Evolutionary conservation across 2,888 invertebrate genomes (phyloP).

Genomic region (Melieria omissa): DNA sequence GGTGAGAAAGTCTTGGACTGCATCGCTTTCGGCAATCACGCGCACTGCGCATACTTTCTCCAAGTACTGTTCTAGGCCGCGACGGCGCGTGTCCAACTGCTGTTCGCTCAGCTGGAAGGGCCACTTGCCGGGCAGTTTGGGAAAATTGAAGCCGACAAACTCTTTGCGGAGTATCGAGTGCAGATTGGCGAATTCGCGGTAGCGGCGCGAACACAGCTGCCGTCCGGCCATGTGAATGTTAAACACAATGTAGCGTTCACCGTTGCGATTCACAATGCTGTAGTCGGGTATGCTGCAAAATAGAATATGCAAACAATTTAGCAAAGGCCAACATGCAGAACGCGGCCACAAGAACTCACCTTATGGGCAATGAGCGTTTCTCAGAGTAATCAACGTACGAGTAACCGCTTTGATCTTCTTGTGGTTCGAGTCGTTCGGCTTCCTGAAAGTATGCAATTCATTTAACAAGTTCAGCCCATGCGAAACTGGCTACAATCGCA

Average conservation of each 20-base stretch:
- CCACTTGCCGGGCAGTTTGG: constrained; percentile 98
- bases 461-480: background rate
- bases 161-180: constrained; percentile 91
- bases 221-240: constrained; percentile 99
- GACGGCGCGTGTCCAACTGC: constrained; percentile 91
- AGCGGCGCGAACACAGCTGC: constrained; percentile 95
- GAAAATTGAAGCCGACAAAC: constrained; percentile 94
- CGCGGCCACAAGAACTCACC: constrained; percentile 47
- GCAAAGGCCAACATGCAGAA: background rate
- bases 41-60: constrained; percentile 98
- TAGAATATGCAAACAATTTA: background rate
- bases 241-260: constrained; percentile 92
- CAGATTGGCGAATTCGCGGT: constrained; percentile 93
- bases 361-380: constrained; percentile 86
- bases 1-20: constrained; percentile 97
- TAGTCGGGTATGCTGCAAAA: constrained; percentile 89
- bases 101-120: constrained; percentile 97
- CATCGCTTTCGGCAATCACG: constrained; percentile 96
- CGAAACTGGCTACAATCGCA: too few relatives aligned
- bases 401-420: constrained; percentile 82
- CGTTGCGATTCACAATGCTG: constrained; percentile 85
- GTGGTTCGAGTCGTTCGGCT: constrained; percentile 84
- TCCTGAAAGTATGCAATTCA: constrained; percentile 69
- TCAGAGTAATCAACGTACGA: constrained; percentile 92
- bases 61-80: constrained; percentile 97